Conservation (phyloP, 2,888 invertebrate genomes). For the Charanyca ferruginea region DNA sequence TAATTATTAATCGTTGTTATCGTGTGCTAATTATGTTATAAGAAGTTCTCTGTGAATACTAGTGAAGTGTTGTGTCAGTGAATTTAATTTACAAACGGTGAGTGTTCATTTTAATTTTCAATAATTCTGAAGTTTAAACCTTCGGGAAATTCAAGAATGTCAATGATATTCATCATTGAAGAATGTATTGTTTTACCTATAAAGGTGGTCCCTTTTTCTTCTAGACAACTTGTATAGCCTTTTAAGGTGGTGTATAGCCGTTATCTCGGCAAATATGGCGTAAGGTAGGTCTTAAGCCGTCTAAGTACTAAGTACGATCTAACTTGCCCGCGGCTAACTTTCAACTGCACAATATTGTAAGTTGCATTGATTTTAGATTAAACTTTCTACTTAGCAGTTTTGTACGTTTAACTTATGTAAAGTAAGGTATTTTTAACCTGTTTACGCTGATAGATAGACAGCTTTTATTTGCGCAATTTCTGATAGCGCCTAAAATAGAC, state of each 20-base stretch:
- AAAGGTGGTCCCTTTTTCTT: constrained; percentile 53
- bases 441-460: background rate
- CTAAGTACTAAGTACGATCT: constrained; percentile 51
- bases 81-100: constrained; percentile 48
- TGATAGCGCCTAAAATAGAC: background rate
- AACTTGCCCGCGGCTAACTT: constrained; percentile 60
- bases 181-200: constrained; percentile 24
- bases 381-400: constrained; percentile 59
- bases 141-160: constrained; percentile 42
- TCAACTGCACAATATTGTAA: constrained; percentile 57
- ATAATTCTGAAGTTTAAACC: constrained; percentile 17
- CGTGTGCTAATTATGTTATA: constrained; percentile 70
- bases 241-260: constrained; percentile 61
- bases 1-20: constrained; percentile 63
- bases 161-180: too few relatives aligned
- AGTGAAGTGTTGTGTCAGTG: constrained; percentile 66
- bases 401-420: constrained; percentile 6
- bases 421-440: background rate
- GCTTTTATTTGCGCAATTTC: background rate
- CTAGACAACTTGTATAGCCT: constrained; percentile 53
- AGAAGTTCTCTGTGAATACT: constrained; percentile 65
- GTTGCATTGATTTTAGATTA: constrained; percentile 53
- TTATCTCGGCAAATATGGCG: constrained; percentile 66
- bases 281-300: constrained; percentile 46
- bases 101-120: constrained; percentile 38